A percentile compares a stretch with the other conserved stretches of the same genome.
phyloP scores from a whole-genome alignment of 2,888 invertebrate genomes.

The Koerneria pararmatus region DNA sequence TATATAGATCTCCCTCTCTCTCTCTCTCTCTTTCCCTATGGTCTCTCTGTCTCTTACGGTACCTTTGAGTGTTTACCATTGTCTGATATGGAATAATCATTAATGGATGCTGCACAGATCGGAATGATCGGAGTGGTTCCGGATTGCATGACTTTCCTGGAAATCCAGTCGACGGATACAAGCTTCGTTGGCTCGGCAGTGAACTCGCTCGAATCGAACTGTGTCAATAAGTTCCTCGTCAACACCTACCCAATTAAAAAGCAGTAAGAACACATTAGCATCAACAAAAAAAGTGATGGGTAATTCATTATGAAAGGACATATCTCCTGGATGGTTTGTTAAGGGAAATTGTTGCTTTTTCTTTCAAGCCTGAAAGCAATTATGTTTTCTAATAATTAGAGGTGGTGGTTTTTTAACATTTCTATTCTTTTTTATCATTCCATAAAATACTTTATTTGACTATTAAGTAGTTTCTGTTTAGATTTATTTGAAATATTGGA shows the following conservation, averaged over 20 bases:
- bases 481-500: too few relatives aligned
- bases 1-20: constrained; percentile 8
- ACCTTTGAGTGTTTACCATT: background rate
- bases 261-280: constrained; percentile 26
- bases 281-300: too few relatives aligned
- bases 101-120: too few relatives aligned
- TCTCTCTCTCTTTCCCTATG: background rate
- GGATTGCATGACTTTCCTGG: constrained; percentile 67
- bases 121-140: constrained; percentile 67
- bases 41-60: background rate
- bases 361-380: too few relatives aligned
- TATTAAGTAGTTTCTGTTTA: too few relatives aligned
- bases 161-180: constrained; percentile 59
- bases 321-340: background rate
- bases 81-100: too few relatives aligned
- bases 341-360: too few relatives aligned
- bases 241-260: constrained; percentile 31
- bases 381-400: too few relatives aligned
- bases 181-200: constrained; percentile 31
- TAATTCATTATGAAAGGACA: background rate
- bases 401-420: too few relatives aligned
- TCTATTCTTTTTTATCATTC: too few relatives aligned
- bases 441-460: too few relatives aligned
- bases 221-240: constrained; percentile 50
- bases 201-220: constrained; percentile 35